These are phyloP conservation scores for Sitobion miscanthi DNA, from an alignment of 1,140 invertebrate genomes.

Conservation along the genomic window DNA sequence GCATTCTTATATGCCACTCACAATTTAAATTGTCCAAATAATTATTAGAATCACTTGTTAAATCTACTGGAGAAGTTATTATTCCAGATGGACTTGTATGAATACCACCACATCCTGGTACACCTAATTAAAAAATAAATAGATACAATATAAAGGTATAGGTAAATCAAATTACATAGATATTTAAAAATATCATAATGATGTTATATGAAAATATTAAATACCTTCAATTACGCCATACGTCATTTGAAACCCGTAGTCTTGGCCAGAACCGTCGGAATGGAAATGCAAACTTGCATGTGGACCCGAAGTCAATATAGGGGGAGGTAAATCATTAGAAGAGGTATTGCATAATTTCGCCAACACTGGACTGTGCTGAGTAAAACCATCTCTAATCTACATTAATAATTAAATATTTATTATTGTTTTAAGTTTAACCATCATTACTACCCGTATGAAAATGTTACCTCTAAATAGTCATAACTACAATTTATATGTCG, in stretches of 20 bases:
- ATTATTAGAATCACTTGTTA: conserved; percentile 65
- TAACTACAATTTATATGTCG: conserved; percentile 74
- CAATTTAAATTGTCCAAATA: conserved; percentile 71
- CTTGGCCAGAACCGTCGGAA: conserved; percentile 71
- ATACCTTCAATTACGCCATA: conserved; percentile 71
- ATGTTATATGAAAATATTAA: neutral
- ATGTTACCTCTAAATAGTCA: conserved; percentile 77
- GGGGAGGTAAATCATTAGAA: conserved; percentile 66
- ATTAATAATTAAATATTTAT: neutral
- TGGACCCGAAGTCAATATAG: conserved; percentile 72
- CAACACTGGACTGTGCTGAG: conserved; percentile 65
- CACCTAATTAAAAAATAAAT: conserved; percentile 63
- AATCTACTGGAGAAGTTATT: conserved; percentile 71
- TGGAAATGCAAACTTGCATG: conserved; percentile 77
- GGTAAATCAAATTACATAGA: neutral
- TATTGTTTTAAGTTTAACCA: neutral
- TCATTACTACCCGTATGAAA: neutral
- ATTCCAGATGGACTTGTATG: conserved; percentile 71
- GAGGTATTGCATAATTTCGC: conserved; percentile 75
- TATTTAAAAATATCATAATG: neutral
- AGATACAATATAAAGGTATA: neutral
- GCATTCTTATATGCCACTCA: conserved; percentile 47
- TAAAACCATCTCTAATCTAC: conserved; percentile 59
- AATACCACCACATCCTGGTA: conserved; percentile 83
- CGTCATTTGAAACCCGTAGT: conserved; percentile 80